Conservation (phyloP, 1,140 invertebrate genomes). For the Dysdera silvatica region DNA sequence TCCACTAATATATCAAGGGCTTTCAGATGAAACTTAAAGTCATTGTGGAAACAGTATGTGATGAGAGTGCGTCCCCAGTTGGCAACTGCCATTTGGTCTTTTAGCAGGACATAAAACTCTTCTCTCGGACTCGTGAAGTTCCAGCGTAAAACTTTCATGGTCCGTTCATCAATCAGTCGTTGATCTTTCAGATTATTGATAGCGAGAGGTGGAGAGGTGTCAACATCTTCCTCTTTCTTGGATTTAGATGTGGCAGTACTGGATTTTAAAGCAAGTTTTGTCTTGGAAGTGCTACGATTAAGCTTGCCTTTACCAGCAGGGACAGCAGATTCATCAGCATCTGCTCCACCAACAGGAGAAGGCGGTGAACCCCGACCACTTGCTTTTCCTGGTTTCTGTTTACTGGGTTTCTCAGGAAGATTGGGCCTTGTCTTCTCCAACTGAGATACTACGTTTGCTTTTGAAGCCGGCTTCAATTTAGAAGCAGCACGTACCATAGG, state of each 20-base stretch:
- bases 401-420: slow-evolving; percentile 63
- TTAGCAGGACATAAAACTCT: slow-evolving; percentile 86
- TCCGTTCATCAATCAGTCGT: slow-evolving; percentile 82
- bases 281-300: slow-evolving; percentile 34
- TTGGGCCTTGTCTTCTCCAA: slow-evolving; percentile 78
- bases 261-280: slow-evolving; percentile 34
- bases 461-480: slow-evolving; percentile 80
- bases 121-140: slow-evolving; percentile 86
- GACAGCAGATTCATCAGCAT: slow-evolving; percentile 19
- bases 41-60: slow-evolving; percentile 85
- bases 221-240: slow-evolving; percentile 80
- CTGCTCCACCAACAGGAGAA: neutral
- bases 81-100: slow-evolving; percentile 80
- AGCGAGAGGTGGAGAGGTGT: slow-evolving; percentile 60
- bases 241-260: slow-evolving; percentile 40
- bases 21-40: slow-evolving; percentile 94
- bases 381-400: slow-evolving; percentile 27
- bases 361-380: slow-evolving; percentile 12
- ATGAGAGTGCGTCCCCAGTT: slow-evolving; percentile 78
- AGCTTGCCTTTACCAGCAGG: slow-evolving; percentile 20
- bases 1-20: slow-evolving; percentile 83
- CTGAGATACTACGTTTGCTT: slow-evolving; percentile 63
- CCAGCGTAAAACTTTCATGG: slow-evolving; percentile 85
- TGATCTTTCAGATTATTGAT: slow-evolving; percentile 83
- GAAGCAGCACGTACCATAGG: slow-evolving; percentile 65